These are phyloP conservation scores for Eristalis arbustorum DNA, from an alignment of 2,888 invertebrate genomes.

Conservation along the genomic window DNA sequence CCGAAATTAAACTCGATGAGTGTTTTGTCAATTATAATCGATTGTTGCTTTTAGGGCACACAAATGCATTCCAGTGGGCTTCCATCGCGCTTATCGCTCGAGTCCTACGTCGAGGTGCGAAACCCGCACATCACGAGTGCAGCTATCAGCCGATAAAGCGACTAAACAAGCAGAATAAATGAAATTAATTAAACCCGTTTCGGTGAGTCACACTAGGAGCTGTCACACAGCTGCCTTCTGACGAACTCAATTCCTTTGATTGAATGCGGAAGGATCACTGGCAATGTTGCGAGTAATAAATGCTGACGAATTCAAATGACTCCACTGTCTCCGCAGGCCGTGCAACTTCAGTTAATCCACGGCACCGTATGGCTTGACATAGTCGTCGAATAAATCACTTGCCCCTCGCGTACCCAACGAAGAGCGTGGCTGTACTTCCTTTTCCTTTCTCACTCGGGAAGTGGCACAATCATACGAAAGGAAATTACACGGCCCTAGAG, in stretches of 20 bases:
- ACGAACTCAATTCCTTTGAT: not conserved
- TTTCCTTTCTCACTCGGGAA: not conserved
- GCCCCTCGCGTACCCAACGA: not conserved
- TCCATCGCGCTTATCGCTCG: not conserved
- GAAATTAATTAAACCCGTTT: slow-evolving; percentile 49
- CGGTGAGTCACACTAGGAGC: not conserved
- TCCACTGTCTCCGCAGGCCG: too few relatives aligned
- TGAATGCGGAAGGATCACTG: not conserved
- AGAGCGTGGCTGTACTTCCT: not conserved
- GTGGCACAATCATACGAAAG: not conserved
- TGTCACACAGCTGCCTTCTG: not conserved
- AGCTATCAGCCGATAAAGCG: not conserved
- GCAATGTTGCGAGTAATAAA: too few relatives aligned
- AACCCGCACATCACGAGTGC: not conserved
- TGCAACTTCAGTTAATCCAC: too few relatives aligned
- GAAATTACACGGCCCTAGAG: not conserved
- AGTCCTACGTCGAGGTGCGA: not conserved
- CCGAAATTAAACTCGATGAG: slow-evolving; percentile 54
- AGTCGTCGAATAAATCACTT: not conserved
- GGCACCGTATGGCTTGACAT: not conserved
- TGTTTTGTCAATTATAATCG: slow-evolving; percentile 67
- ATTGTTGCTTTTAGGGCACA: slow-evolving; percentile 47
- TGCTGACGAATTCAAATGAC: not conserved
- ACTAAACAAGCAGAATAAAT: slow-evolving; percentile 40
- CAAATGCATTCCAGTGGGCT: slow-evolving; percentile 23